These are phyloP conservation scores for Nemurella pictetii DNA, from an alignment of 2,888 invertebrate genomes.

Conservation along the genomic window DNA sequence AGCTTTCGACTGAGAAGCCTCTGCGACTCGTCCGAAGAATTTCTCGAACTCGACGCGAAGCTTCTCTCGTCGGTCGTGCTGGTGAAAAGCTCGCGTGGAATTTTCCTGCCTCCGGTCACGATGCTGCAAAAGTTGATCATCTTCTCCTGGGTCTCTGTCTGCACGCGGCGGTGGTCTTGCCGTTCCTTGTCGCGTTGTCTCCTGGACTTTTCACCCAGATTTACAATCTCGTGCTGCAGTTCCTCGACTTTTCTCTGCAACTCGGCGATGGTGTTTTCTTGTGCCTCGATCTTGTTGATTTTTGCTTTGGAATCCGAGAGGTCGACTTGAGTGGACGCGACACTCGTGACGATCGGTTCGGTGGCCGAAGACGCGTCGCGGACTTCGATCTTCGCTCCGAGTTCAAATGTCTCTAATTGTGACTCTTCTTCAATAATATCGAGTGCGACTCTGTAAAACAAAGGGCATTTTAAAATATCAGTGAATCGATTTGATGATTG, in stretches of 20 bases:
- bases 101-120: not conserved
- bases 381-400: not conserved
- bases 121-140: conserved; percentile 19
- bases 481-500: not conserved
- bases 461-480: not conserved
- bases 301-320: not conserved
- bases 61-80: not conserved
- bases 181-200: not conserved
- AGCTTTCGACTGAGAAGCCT: no score
- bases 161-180: not conserved
- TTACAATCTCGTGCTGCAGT: not conserved
- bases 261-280: not conserved
- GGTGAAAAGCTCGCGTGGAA: not conserved
- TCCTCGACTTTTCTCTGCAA: not conserved
- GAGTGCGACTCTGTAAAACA: not conserved
- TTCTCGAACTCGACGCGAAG: not conserved
- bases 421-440: not conserved
- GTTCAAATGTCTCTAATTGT: not conserved
- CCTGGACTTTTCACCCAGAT: not conserved
- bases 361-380: not conserved
- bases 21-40: not conserved
- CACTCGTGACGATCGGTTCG: not conserved
- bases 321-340: not conserved
- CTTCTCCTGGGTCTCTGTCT: not conserved
- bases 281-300: not conserved